phyloP scores from a whole-genome alignment of 2,113 vertebrate species.

The Morone chrysops region DNA sequence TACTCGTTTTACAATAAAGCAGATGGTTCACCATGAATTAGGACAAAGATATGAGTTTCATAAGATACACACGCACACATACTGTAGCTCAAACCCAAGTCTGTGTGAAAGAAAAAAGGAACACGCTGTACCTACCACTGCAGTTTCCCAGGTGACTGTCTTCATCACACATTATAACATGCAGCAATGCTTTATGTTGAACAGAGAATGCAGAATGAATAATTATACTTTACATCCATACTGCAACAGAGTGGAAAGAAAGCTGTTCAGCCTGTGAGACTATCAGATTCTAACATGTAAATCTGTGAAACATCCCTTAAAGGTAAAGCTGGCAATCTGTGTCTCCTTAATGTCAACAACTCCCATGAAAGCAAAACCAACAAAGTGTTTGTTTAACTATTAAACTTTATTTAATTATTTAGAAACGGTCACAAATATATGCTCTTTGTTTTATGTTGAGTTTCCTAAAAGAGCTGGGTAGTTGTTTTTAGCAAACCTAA shows the following conservation, averaged over 20 bases:
- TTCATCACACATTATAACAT: slow-evolving; percentile 12
- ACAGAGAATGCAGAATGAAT: slow-evolving; percentile 3
- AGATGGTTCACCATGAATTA: slow-evolving; percentile 16
- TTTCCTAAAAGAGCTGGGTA: not conserved
- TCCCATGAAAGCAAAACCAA: not conserved
- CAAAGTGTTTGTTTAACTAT: not conserved
- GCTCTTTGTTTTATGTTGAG: not conserved
- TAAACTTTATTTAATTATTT: not conserved
- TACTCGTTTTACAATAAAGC: slow-evolving; percentile 41
- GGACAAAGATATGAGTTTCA: slow-evolving; percentile 16
- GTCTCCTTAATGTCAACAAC: not conserved
- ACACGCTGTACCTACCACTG: not conserved
- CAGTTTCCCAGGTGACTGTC: slow-evolving; percentile 20
- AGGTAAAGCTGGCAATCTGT: not conserved
- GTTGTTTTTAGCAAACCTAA: not conserved
- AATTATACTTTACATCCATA: not conserved
- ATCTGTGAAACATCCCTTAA: not conserved
- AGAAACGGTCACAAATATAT: not conserved
- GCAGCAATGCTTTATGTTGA: not conserved
- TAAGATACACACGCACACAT: slow-evolving; percentile 21
- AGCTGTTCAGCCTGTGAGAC: not conserved
- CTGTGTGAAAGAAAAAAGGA: not conserved
- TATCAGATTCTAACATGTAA: not conserved
- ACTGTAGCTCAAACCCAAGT: slow-evolving; percentile 9
- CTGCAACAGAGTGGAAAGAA: not conserved